Evolutionary conservation across 2,797 vertebrate species (phyloP).

Genomic region (Spinibarbus caldwelli): DNA sequence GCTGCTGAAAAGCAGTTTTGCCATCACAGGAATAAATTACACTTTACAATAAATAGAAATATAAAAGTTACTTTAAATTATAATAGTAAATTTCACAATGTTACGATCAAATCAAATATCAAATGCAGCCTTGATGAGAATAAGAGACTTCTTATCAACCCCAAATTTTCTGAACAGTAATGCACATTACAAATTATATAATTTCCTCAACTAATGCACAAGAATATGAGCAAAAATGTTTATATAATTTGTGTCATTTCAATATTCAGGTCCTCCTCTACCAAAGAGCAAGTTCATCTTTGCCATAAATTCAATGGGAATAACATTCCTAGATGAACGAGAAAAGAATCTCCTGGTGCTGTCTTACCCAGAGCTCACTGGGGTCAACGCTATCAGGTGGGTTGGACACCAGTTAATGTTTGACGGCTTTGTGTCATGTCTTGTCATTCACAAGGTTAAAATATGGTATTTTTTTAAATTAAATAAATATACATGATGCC

Average conservation of each 20-base stretch:
- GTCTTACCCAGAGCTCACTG: conserved; percentile 88
- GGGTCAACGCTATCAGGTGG: conserved; percentile 85
- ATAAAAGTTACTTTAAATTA: neutral
- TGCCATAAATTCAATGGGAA: conserved; percentile 91
- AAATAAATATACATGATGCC: neutral
- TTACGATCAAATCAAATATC: neutral
- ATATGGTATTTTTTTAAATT: neutral
- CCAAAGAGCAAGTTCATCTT: conserved; percentile 88
- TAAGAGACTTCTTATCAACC: neutral
- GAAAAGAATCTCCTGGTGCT: conserved; percentile 88
- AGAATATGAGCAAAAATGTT: neutral
- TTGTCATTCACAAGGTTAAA: neutral
- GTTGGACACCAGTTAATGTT: neutral
- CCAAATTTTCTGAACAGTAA: neutral
- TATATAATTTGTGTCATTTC: neutral
- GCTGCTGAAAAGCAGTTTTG: neutral
- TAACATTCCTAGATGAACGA: conserved; percentile 90
- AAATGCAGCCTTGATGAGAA: neutral
- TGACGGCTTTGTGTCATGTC: neutral
- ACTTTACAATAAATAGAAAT: neutral
- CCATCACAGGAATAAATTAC: neutral
- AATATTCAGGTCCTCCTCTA: conserved; percentile 82
- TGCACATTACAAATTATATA: neutral
- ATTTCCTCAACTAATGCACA: neutral
- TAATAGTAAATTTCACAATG: neutral